Evolutionary conservation across 2,797 vertebrate genomes (phyloP).

Genomic region (Sebastiscus tertius): DNA sequence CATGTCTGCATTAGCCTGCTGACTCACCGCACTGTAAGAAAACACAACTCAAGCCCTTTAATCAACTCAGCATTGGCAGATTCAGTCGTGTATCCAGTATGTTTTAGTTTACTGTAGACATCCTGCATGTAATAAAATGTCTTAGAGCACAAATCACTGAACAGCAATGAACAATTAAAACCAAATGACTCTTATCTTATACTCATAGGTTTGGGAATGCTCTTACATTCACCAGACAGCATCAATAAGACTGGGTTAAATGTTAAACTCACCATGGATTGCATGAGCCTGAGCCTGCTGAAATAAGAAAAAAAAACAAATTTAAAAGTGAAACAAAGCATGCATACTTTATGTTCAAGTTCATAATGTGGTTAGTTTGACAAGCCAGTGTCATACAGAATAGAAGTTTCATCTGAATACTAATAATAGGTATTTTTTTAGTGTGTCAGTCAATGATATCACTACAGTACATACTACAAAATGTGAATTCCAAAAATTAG

Average conservation of each 20-base stretch:
- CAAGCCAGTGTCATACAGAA: neutral
- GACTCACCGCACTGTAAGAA: neutral
- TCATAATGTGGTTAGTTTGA: neutral
- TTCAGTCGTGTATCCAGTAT: neutral
- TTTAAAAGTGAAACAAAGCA: neutral
- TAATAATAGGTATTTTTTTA: neutral
- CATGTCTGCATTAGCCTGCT: neutral
- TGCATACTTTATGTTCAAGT: neutral
- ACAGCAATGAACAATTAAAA: neutral
- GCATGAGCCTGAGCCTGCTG: neutral
- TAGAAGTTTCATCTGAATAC: neutral
- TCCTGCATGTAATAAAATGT: neutral
- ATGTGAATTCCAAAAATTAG: neutral
- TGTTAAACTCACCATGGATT: conserved; percentile 11
- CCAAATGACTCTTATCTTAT: neutral
- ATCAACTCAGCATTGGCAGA: neutral
- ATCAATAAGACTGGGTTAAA: neutral
- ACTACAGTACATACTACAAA: neutral
- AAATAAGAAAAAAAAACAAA: neutral
- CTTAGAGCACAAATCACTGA: neutral
- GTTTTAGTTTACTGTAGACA: neutral
- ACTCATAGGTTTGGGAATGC: neutral
- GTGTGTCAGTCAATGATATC: neutral
- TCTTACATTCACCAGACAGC: neutral
- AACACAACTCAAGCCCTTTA: neutral